Conservation (phyloP, 2,113 vertebrate species). For the Aythya baeri region DNA sequence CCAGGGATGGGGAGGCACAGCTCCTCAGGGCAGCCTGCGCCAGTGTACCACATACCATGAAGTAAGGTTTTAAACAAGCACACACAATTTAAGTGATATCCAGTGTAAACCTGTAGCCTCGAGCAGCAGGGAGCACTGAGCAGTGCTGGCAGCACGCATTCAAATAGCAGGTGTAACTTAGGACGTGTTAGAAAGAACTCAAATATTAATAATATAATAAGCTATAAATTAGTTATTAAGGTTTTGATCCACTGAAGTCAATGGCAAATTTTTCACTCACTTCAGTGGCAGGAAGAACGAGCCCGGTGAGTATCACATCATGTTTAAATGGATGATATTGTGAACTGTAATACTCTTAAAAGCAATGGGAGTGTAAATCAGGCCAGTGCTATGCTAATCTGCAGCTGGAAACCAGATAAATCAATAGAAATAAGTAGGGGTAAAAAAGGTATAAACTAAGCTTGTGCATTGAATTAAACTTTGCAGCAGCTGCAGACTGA, state of each 20-base stretch:
- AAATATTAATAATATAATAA: constrained; percentile 48
- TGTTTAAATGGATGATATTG: constrained; percentile 26
- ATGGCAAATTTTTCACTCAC: neutral
- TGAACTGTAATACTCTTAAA: constrained; percentile 30
- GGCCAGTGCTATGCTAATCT: neutral
- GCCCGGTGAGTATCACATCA: accelerated
- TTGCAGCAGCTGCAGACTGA: neutral
- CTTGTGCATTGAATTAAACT: constrained; percentile 1
- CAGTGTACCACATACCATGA: accelerated
- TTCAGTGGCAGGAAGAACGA: neutral
- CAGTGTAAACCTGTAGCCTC: accelerated
- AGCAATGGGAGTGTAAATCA: constrained; percentile 17
- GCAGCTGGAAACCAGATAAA: neutral
- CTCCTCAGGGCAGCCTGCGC: neutral
- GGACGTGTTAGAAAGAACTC: neutral
- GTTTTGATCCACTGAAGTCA: neutral
- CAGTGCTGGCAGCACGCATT: neutral
- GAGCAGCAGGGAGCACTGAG: neutral
- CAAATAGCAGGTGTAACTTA: constrained; percentile 8
- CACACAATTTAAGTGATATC: accelerated
- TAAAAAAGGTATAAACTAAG: accelerated
- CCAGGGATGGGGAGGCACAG: neutral
- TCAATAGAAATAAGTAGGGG: neutral
- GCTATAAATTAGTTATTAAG: constrained; percentile 63
- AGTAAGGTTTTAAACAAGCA: neutral